Evolutionary conservation across 2,888 invertebrate genomes (phyloP).

Genomic region (Zootermopsis nevadensis): DNA sequence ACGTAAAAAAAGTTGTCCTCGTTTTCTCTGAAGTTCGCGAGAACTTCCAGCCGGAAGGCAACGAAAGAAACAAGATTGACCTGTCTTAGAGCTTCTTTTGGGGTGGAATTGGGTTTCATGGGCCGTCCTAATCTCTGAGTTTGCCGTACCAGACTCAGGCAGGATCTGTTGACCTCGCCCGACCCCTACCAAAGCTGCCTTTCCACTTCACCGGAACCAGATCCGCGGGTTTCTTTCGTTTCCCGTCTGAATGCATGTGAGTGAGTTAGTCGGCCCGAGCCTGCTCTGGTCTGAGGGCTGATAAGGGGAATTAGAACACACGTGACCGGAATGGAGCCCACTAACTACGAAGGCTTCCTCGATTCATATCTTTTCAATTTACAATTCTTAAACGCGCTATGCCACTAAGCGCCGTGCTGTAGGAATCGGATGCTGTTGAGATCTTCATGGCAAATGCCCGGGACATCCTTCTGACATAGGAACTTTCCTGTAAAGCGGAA

Average conservation of each 20-base stretch:
- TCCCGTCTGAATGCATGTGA: not conserved
- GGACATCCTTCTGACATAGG: too few species aligned
- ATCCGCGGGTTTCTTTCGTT: constrained; percentile 15
- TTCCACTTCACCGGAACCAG: constrained; percentile 24
- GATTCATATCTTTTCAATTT: too few species aligned
- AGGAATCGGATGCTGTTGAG: too few species aligned
- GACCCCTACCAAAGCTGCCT: not conserved
- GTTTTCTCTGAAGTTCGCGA: not conserved
- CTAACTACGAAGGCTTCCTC: not conserved
- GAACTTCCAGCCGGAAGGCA: not conserved
- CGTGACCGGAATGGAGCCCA: not conserved
- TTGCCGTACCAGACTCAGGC: not conserved
- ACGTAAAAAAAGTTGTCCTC: not conserved
- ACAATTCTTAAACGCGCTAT: too few species aligned
- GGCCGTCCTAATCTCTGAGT: constrained; percentile 11
- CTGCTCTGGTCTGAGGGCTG: not conserved
- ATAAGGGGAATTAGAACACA: not conserved
- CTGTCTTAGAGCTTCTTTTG: not conserved
- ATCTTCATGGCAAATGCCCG: too few species aligned
- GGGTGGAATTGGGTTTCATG: constrained; percentile 26
- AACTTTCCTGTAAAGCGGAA: too few species aligned
- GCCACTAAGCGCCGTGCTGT: too few species aligned
- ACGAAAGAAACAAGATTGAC: constrained; percentile 33
- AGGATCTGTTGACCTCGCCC: not conserved
- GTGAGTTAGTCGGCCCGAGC: too few species aligned